These are phyloP conservation scores for Nephrotoma guestfalica DNA, from an alignment of 2,888 invertebrate genomes.

Conservation along the genomic window DNA sequence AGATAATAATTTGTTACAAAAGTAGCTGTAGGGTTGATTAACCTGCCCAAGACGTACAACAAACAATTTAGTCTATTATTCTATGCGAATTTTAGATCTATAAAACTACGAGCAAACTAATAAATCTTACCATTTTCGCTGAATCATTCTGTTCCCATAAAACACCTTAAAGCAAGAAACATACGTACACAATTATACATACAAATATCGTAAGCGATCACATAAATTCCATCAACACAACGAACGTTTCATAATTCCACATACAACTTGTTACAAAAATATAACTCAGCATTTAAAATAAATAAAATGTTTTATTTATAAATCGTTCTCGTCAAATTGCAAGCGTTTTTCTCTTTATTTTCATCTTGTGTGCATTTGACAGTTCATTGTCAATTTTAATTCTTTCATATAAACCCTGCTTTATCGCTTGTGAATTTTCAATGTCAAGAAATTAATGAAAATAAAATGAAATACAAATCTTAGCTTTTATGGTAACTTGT, in stretches of 20 bases:
- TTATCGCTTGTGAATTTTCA: neutral
- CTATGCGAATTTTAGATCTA: neutral
- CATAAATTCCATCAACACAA: neutral
- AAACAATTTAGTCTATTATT: neutral
- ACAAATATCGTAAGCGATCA: neutral
- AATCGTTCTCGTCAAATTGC: neutral
- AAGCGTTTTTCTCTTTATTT: neutral
- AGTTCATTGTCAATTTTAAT: neutral
- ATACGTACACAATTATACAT: neutral
- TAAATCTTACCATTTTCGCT: neutral
- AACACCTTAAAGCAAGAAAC: neutral
- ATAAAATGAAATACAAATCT: neutral
- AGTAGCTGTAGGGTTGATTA: neutral
- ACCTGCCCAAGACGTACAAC: neutral
- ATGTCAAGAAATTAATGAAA: neutral
- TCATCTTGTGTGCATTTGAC: neutral
- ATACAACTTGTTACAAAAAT: neutral
- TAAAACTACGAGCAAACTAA: neutral
- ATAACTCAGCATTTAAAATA: neutral
- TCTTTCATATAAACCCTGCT: neutral
- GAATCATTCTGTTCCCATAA: neutral
- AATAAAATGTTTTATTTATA: neutral
- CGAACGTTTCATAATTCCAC: neutral
- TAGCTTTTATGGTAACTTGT: neutral
- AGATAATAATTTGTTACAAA: neutral